A percentile compares a stretch with the other conserved stretches of the same genome.
phyloP scores from a whole-genome alignment of 2,888 invertebrate species.

The Drosophila anomelani region DNA sequence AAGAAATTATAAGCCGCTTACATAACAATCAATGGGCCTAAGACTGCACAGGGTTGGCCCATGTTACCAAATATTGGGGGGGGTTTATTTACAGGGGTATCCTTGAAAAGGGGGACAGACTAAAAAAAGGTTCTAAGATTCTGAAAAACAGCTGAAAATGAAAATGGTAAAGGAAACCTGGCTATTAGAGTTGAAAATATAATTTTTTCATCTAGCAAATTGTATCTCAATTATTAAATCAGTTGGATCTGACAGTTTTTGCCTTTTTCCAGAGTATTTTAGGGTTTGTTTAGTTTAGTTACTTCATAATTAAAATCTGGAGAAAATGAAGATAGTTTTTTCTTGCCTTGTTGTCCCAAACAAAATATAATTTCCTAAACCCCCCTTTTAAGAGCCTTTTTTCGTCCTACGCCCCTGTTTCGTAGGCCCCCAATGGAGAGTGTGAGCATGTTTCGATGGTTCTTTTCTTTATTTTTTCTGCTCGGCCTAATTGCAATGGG shows the following conservation, averaged over 20 bases:
- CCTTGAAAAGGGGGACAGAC: background rate
- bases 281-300: no score
- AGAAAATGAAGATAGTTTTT: rapidly evolving
- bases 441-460: conserved; percentile 48
- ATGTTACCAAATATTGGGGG: conserved; percentile 36
- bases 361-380: background rate
- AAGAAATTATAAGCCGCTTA: conserved; percentile 67
- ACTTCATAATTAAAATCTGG: no score
- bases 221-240: no score
- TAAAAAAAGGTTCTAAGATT: background rate
- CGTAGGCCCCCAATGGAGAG: conserved; percentile 21
- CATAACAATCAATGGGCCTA: conserved; percentile 67
- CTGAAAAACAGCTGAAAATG: background rate
- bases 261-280: no score
- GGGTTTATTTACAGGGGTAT: conserved; percentile 19
- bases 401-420: background rate
- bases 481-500: conserved; percentile 61
- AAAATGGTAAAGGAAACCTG: rapidly evolving
- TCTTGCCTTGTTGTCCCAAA: no score
- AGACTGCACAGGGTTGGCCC: conserved; percentile 21
- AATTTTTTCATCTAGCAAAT: no score
- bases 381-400: background rate
- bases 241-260: no score
- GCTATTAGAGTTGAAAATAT: no score
- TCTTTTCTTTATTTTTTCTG: conserved; percentile 9